These are phyloP conservation scores for Tromatobia lineatoria DNA, from an alignment of 2,888 invertebrate genomes.

Conservation along the genomic window DNA sequence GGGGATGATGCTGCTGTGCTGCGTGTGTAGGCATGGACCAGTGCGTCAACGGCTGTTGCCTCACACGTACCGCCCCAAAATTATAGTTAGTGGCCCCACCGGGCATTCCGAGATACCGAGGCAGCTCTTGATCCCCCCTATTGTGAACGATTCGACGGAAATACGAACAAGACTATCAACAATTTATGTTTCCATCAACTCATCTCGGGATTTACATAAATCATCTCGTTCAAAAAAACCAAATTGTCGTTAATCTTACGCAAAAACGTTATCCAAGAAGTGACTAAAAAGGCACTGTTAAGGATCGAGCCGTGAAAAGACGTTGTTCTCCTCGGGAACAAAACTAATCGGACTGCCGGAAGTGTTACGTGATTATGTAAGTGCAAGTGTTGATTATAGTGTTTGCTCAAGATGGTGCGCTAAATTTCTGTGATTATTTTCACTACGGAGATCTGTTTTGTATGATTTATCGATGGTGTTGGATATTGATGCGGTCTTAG, in stretches of 20 bases:
- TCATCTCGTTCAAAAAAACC: background rate
- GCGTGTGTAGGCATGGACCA: conserved; percentile 86
- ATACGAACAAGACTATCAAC: background rate
- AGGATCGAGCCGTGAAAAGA: background rate
- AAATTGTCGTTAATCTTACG: background rate
- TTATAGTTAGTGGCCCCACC: conserved; percentile 82
- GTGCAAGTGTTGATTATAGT: conserved; percentile 44
- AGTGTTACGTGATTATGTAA: conserved; percentile 57
- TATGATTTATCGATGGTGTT: conserved; percentile 10
- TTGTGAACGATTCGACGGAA: background rate
- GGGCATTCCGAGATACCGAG: conserved; percentile 74
- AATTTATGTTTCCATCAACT: background rate
- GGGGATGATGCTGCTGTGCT: conserved; percentile 82
- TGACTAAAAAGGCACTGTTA: background rate
- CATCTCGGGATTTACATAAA: background rate
- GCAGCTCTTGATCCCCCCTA: conserved; percentile 13
- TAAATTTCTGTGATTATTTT: conserved; percentile 44
- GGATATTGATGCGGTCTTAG: background rate
- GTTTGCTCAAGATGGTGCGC: conserved; percentile 41
- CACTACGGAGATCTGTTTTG: background rate
- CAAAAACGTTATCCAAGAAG: background rate
- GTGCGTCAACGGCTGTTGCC: conserved; percentile 86
- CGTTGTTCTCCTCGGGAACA: background rate
- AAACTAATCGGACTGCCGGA: background rate
- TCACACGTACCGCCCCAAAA: conserved; percentile 85